Evolutionary conservation across 2,113 vertebrate genomes (phyloP), one percentile per base, ranked within the genome.

Genomic region (Turnix velox): DNA sequence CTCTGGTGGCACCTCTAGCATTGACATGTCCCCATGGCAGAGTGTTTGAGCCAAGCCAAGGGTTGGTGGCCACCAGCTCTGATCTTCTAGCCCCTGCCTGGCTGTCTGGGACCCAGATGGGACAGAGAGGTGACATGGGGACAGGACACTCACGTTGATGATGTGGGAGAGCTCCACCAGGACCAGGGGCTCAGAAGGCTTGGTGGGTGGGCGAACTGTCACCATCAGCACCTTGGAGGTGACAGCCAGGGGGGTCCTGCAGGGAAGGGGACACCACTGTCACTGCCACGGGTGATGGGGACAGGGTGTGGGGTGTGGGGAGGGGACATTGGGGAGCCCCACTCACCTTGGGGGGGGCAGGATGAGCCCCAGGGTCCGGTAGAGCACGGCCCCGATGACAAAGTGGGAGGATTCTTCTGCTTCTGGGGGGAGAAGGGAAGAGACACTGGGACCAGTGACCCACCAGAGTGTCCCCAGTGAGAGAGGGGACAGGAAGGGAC

Each of bases 371-470:
- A 99, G 96, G 3, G 99, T 99, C 90, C 99, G 98, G 96, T 99
- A 99, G 83, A 99, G 97, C 94, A 99, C 98, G 57, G 99, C 98
- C 93, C 99, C 99, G 9, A 99, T 99, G 93, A 99, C 99, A 7
- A 99, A 99, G 96, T 99, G 98, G 52, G 98, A 94, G 7, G 98
- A 98, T 85, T 98, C 99, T 3, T 98, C 99, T 3, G 55, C 96
- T 90, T 99, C 99, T 99, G 91, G 95, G 18, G 18, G 65, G 90
- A 92, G 90, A 78, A 57, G n/a, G 62, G 27, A 48, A 9, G 24
- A 28, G 62, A 65, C n/a, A 87, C 20, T 7, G 3, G 79, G 1
- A 17, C 49, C 10, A n/a, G 17, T 59, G 12, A 79, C 65, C 10
- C 65, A 16, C 37, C 1, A 2, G 4, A 1, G 11, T 35, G 69